Conservation (phyloP, 2,888 invertebrate genomes). For the Saturnia pavonia region DNA sequence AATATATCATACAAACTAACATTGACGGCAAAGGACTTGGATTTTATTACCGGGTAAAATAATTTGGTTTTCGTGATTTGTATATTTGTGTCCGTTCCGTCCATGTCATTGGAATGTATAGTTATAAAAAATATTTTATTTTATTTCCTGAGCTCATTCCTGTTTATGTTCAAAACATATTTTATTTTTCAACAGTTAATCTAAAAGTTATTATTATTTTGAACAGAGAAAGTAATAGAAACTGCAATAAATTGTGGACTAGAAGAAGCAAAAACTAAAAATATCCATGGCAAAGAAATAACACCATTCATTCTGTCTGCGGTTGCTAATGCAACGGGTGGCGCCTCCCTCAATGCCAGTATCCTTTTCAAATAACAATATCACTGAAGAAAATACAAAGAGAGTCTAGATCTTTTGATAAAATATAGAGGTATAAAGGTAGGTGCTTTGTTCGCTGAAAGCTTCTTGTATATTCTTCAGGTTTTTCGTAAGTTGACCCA, state of each 20-base stretch:
- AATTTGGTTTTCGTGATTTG: not conserved
- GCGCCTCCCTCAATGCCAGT: conserved; percentile 93
- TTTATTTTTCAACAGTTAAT: not conserved
- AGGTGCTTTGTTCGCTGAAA: not conserved
- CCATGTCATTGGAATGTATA: not conserved
- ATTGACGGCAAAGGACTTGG: not conserved
- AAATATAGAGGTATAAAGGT: not conserved
- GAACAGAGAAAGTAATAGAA: conserved; percentile 81
- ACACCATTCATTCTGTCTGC: conserved; percentile 94
- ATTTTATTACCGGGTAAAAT: not conserved
- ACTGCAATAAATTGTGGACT: conserved; percentile 87
- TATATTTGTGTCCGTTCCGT: not conserved
- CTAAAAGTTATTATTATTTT: conserved; percentile 3
- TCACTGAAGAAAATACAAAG: not conserved
- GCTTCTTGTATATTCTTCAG: not conserved
- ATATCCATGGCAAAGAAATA: conserved; percentile 91
- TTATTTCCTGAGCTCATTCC: not conserved
- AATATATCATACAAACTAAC: not conserved
- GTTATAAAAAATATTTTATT: not conserved
- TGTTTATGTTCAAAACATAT: not conserved
- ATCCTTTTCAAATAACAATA: conserved; percentile 76
- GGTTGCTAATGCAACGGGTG: conserved; percentile 90
- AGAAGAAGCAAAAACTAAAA: conserved; percentile 79
- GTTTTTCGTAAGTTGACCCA: not conserved
- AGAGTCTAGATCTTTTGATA: not conserved